These are phyloP conservation scores for Pseudopleuronectes americanus DNA, from an alignment of 2,797 vertebrate species.

Conservation along the genomic window DNA sequence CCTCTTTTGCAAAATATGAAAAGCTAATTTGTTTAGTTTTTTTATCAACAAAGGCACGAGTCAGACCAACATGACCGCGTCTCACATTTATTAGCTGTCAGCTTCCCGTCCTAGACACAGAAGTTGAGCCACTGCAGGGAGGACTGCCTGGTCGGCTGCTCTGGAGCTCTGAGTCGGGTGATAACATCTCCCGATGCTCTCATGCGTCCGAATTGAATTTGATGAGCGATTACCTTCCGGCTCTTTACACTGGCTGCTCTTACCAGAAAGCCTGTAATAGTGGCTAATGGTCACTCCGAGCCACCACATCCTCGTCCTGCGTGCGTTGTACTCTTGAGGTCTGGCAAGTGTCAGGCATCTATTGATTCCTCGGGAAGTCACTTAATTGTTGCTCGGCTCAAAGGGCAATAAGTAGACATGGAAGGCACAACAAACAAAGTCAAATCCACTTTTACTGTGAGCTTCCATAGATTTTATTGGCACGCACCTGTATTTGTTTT, in stretches of 20 bases:
- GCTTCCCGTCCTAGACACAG: constrained; percentile 37
- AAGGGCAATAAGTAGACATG: constrained; percentile 23
- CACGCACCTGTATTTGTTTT: background rate
- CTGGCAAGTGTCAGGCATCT: constrained; percentile 64
- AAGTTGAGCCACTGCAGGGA: constrained; percentile 44
- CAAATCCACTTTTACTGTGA: constrained; percentile 16
- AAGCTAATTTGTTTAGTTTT: constrained; percentile 20
- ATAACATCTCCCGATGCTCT: constrained; percentile 70
- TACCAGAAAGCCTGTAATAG: constrained; percentile 66
- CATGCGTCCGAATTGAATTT: constrained; percentile 72
- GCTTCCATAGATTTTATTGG: constrained; percentile 6
- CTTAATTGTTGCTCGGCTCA: constrained; percentile 37
- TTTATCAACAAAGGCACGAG: background rate
- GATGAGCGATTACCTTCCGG: constrained; percentile 58
- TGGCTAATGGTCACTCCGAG: constrained; percentile 66
- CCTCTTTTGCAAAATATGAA: background rate
- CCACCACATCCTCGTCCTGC: constrained; percentile 49
- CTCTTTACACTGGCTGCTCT: constrained; percentile 42
- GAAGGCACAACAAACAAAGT: constrained; percentile 19
- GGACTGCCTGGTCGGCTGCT: constrained; percentile 26
- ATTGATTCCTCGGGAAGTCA: constrained; percentile 25
- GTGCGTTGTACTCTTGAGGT: constrained; percentile 42
- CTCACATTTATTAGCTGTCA: constrained; percentile 24
- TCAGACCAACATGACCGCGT: background rate
- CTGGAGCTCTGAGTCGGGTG: constrained; percentile 60